Evolutionary conservation across 1,140 invertebrate genomes (phyloP), one percentile per base, ranked within the genome.

Genomic region (Campodea augens): DNA sequence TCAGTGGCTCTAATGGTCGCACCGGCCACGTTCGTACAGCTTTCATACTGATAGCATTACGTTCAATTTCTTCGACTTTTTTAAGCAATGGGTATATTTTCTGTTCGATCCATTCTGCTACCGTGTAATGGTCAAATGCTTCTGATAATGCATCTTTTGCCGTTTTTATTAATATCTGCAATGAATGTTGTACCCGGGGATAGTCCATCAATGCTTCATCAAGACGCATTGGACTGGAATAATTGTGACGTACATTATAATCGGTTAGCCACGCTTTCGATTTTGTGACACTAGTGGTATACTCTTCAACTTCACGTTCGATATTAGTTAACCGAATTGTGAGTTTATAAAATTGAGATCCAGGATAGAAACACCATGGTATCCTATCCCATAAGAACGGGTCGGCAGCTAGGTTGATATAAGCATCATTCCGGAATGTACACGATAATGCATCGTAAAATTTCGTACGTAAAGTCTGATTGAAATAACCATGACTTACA

Each of bases 171-270:
- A 85, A 62, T 2, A 52, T 45, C 15, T 52, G 55, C 0, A 64
- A 48, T 4, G 50, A 45, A 38, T 61, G 60, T n/a, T 55, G 52
- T 5, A 60, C 47, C 25, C 68, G 66, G 12, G 76, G 70, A 40
- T 81, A 66, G 41, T 81, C 76, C 5, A 57, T 55, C 18, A 77
- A 70, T 19, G 75, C 65, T 54, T 77, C 78, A 46, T 79, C 77
- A 0, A 87, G 68, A 7, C 81, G 64, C 49, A 76, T 67, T 0
- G 81, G 77, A 48, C 72, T 77, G 3, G 78, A 77, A 50, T 78
- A 85, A 49, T 77, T 78, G 51, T 78, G 72, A n/a, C 77, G 69
- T 1, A 83, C 63, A 56, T 85, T 86, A 54, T 85, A 87, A 4
- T 75, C 69, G 5, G 80, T 84, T 52, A 85, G 61, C 82, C 82